Evolutionary conservation across 2,888 invertebrate genomes (phyloP).

Genomic region (Escarpia spicata): DNA sequence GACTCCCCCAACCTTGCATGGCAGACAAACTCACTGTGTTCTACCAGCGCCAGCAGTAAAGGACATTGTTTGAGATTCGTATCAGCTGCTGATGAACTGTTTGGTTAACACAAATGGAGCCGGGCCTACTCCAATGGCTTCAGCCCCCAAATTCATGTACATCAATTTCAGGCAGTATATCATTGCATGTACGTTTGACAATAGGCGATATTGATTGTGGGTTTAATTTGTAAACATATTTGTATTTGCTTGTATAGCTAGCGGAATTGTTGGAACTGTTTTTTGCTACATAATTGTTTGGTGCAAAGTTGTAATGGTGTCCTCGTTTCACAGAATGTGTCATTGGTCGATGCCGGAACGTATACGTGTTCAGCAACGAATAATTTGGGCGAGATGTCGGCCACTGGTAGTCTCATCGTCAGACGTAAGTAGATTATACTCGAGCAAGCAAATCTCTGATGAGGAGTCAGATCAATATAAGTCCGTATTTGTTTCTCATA

Average conservation of each 20-base stretch:
- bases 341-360: conserved; percentile 88
- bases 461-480: too few relatives aligned
- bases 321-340: conserved; percentile 75
- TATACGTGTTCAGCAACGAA: conserved; percentile 93
- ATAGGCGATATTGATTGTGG: too few relatives aligned
- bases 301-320: conserved; percentile 33
- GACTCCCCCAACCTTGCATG: too few relatives aligned
- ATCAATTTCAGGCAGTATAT: neutral
- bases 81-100: too few relatives aligned
- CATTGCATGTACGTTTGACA: neutral
- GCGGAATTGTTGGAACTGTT: neutral
- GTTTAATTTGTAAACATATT: neutral
- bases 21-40: too few relatives aligned
- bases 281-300: neutral
- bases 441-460: neutral
- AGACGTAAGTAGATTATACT: conserved; percentile 71
- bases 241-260: neutral
- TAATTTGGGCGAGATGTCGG: conserved; percentile 86
- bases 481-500: too few relatives aligned
- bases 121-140: too few relatives aligned
- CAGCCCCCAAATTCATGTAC: too few relatives aligned
- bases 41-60: too few relatives aligned
- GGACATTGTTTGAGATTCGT: too few relatives aligned
- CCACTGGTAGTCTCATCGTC: conserved; percentile 82
- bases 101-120: too few relatives aligned